phyloP scores from a whole-genome alignment of 2,888 invertebrate species.

The Drosophila birchii region DNA sequence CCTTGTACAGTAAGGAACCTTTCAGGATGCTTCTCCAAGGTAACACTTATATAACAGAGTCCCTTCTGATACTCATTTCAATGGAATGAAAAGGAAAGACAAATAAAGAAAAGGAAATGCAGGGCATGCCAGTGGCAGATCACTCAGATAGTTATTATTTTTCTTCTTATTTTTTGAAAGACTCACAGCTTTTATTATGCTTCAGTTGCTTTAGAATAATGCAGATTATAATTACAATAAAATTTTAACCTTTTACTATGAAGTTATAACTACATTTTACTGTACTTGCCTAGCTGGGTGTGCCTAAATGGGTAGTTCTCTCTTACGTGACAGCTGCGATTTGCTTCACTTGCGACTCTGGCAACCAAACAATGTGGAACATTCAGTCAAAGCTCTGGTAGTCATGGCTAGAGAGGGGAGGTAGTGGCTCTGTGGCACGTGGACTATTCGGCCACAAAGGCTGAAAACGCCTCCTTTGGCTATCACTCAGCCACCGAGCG shows the following conservation, averaged over 20 bases:
- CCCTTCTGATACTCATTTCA: not conserved
- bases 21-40: constrained; percentile 7
- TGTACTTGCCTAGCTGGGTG: not conserved
- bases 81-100: not conserved
- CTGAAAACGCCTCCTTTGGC: constrained; percentile 33
- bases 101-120: not conserved
- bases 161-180: too few relatives aligned
- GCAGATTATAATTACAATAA: not conserved
- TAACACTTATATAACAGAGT: constrained; percentile 1
- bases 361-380: constrained; percentile 36
- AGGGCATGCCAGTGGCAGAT: not conserved
- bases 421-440: constrained; percentile 31
- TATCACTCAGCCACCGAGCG: constrained; percentile 44
- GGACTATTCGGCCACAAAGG: constrained; percentile 42
- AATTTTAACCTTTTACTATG: not conserved
- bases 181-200: not conserved
- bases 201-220: too few relatives aligned
- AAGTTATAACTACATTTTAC: not conserved
- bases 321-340: constrained; percentile 31
- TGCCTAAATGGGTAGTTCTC: constrained; percentile 17
- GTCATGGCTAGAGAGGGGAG: not conserved
- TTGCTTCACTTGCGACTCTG: constrained; percentile 39
- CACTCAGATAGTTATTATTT: not conserved
- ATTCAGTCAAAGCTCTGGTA: constrained; percentile 39
- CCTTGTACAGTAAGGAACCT: not conserved